These are phyloP conservation scores for Mormyrus lacerda DNA, from an alignment of 2,113 vertebrate genomes.

Conservation along the genomic window DNA sequence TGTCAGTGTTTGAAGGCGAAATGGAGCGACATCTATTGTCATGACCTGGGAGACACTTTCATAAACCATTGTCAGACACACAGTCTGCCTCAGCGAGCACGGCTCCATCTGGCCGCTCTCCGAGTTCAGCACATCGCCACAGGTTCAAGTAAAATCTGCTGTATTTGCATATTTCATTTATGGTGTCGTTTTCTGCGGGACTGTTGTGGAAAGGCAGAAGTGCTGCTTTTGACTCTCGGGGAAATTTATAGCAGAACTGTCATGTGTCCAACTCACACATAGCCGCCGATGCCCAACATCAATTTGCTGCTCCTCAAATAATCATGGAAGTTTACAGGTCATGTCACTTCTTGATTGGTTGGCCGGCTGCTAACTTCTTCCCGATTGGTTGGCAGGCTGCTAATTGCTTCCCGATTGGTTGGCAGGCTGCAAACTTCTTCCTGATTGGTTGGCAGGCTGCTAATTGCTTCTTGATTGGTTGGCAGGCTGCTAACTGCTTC, in stretches of 20 bases:
- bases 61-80: neutral
- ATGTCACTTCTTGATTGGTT: neutral
- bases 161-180: neutral
- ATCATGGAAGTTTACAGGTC: neutral
- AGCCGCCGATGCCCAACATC: neutral
- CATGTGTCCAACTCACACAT: neutral
- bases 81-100: neutral
- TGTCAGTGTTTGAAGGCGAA: neutral
- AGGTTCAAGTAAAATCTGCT: neutral
- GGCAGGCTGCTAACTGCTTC: neutral
- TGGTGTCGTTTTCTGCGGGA: neutral
- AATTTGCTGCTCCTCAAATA: neutral
- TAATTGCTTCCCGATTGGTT: neutral
- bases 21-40: neutral
- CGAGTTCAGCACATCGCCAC: neutral
- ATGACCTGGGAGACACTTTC: neutral
- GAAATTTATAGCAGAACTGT: neutral
- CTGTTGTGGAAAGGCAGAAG: neutral
- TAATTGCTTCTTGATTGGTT: neutral
- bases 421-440: neutral
- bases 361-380: neutral
- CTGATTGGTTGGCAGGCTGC: neutral
- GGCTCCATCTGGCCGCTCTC: neutral
- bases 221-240: neutral
- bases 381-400: neutral